These are phyloP conservation scores for Lethenteron reissneri DNA, from an alignment of 2,113 vertebrate genomes.

Conservation along the genomic window DNA sequence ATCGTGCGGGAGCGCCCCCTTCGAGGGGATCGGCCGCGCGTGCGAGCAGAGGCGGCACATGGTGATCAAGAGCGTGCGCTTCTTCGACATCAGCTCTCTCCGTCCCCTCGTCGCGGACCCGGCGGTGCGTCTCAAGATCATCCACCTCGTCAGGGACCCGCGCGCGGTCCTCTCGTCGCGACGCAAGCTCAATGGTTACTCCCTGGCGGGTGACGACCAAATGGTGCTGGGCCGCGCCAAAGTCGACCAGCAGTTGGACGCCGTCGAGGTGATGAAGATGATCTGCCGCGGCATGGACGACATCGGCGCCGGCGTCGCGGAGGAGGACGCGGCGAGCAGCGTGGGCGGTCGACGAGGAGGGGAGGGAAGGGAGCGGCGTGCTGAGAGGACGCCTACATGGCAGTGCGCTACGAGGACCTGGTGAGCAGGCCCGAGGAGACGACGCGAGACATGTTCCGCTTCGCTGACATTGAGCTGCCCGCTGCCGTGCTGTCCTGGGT, in stretches of 20 bases:
- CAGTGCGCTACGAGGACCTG: constrained; percentile 9
- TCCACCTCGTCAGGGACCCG: constrained; percentile 9
- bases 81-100: neutral
- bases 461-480: neutral
- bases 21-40: constrained; percentile 2
- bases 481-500: constrained; percentile 4
- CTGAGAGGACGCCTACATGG: constrained; percentile 5
- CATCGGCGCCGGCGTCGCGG: neutral
- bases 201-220: neutral
- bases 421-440: neutral
- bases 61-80: constrained; percentile 8
- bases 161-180: constrained; percentile 3
- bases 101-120: constrained; percentile 7
- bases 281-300: constrained; percentile 6
- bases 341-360: neutral
- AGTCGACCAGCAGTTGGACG: neutral
- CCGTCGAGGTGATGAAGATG: neutral
- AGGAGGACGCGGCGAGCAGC: neutral
- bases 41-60: constrained; percentile 7
- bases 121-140: constrained; percentile 4
- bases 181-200: neutral
- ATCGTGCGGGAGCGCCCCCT: neutral
- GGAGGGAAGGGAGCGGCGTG: no score
- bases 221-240: neutral
- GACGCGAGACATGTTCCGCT: neutral